These are phyloP conservation scores for Anableps anableps DNA, from an alignment of 2,797 vertebrate species.

Conservation along the genomic window DNA sequence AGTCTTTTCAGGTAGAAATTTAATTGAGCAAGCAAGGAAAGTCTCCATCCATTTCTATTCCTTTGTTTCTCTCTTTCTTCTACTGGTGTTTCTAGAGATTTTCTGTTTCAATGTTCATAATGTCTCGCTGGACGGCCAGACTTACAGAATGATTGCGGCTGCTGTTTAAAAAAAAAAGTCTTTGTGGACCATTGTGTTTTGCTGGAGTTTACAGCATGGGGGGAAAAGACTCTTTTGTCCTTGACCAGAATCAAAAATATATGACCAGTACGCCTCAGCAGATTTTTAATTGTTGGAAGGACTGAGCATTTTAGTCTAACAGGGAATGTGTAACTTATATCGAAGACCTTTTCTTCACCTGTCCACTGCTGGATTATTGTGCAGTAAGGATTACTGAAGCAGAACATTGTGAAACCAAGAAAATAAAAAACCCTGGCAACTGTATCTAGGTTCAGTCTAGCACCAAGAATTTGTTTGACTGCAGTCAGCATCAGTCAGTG, in stretches of 20 bases:
- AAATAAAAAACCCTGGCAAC: slow-evolving; percentile 43
- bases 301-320: slow-evolving; percentile 42
- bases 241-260: slow-evolving; percentile 51
- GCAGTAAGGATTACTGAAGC: slow-evolving; percentile 39
- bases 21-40: slow-evolving; percentile 36
- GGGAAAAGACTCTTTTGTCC: slow-evolving; percentile 45
- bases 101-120: slow-evolving; percentile 59
- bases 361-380: slow-evolving; percentile 47
- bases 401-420: slow-evolving; percentile 34
- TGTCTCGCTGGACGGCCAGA: slow-evolving; percentile 36
- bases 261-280: slow-evolving; percentile 41
- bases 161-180: slow-evolving; percentile 30
- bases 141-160: slow-evolving; percentile 47
- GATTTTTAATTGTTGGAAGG: slow-evolving; percentile 55
- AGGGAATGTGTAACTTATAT: slow-evolving; percentile 34
- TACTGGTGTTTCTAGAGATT: slow-evolving; percentile 47
- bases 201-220: slow-evolving; percentile 28
- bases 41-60: background rate
- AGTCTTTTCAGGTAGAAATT: slow-evolving; percentile 31
- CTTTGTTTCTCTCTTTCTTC: slow-evolving; percentile 17
- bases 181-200: slow-evolving; percentile 25
- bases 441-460: slow-evolving; percentile 50
- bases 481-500: slow-evolving; percentile 69
- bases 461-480: slow-evolving; percentile 64
- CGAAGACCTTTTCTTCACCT: slow-evolving; percentile 25